phyloP scores from a whole-genome alignment of 2,113 vertebrate genomes.

The Corapipo altera region DNA sequence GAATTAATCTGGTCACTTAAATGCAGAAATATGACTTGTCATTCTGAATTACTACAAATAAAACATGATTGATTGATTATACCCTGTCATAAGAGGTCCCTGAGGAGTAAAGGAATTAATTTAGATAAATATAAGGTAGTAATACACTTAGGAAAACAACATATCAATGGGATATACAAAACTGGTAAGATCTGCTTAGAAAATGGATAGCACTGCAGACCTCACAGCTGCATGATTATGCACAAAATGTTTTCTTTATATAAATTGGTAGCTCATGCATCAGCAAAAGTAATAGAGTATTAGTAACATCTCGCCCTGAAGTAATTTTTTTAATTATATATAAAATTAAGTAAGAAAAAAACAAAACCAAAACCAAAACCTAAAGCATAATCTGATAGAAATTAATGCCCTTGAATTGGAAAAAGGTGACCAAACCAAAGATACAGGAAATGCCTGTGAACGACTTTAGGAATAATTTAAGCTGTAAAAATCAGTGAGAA shows the following conservation, averaged over 20 bases:
- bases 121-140: slow-evolving; percentile 54
- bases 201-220: neutral
- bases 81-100: slow-evolving; percentile 1
- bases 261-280: neutral
- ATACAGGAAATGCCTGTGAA: neutral
- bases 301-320: neutral
- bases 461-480: neutral
- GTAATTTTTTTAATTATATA: neutral
- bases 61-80: slow-evolving; percentile 54
- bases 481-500: neutral
- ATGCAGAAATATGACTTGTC: neutral
- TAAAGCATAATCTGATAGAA: neutral
- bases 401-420: neutral
- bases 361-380: neutral
- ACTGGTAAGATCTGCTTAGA: neutral
- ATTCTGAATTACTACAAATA: slow-evolving; percentile 10
- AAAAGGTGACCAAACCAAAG: neutral
- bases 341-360: neutral
- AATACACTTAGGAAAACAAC: slow-evolving; percentile 30
- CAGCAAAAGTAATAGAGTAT: neutral
- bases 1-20: slow-evolving; percentile 5
- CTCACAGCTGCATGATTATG: neutral
- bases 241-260: neutral
- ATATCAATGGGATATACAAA: neutral
- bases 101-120: slow-evolving; percentile 47